These are phyloP conservation scores for Sicus ferrugineus DNA, from an alignment of 2,888 invertebrate species.

Conservation along the genomic window DNA sequence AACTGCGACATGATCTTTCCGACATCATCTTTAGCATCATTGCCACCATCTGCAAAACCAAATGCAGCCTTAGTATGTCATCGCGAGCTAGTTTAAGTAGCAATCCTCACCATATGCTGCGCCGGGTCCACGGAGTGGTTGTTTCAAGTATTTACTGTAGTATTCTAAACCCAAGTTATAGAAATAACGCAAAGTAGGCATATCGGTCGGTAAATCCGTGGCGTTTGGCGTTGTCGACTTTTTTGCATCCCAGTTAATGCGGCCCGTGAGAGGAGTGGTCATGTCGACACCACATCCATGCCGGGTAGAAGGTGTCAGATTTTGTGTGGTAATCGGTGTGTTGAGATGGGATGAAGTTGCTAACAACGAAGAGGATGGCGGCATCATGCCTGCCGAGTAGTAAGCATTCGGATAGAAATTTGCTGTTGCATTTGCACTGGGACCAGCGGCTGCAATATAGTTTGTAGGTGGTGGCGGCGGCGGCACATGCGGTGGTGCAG, in stretches of 20 bases:
- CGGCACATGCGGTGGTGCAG: conserved; percentile 35
- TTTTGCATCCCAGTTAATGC: conserved; percentile 51
- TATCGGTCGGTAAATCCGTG: conserved; percentile 65
- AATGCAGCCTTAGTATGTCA: background rate
- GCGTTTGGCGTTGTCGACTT: conserved; percentile 53
- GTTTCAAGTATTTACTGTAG: conserved; percentile 37
- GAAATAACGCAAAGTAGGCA: conserved; percentile 72
- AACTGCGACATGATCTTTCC: conserved; percentile 38
- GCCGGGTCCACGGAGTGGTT: background rate
- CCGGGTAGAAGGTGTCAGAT: conserved; percentile 6
- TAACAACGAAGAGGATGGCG: background rate
- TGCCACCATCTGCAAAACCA: conserved; percentile 29
- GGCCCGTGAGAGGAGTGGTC: conserved; percentile 41
- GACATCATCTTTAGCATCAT: conserved; percentile 40
- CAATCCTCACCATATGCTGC: no score
- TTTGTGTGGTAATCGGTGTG: conserved; percentile 7
- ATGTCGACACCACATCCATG: conserved; percentile 6
- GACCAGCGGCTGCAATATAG: conserved; percentile 6
- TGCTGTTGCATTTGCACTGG: background rate
- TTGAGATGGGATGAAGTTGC: background rate
- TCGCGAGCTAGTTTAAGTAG: no score
- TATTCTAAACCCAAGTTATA: conserved; percentile 73
- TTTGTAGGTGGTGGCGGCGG: conserved; percentile 28
- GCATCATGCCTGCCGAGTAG: conserved; percentile 10
- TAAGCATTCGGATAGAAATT: conserved; percentile 9